A percentile compares a stretch with the other conserved stretches of the same genome.
phyloP scores from a whole-genome alignment of 2,113 vertebrate genomes.

The Craseonycteris thonglongyai region DNA sequence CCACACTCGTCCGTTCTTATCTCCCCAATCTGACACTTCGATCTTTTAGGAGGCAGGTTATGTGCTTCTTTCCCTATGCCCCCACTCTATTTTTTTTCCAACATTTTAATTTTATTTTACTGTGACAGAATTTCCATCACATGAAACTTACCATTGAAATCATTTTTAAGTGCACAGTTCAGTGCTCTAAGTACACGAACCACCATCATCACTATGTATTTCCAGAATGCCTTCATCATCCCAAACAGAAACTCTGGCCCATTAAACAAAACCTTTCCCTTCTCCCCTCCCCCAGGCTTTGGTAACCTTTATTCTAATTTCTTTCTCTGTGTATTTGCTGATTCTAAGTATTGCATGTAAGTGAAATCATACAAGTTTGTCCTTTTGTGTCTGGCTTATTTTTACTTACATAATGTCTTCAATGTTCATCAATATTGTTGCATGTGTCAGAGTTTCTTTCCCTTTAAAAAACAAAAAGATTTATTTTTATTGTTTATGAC shows the following conservation, averaged over 20 bases:
- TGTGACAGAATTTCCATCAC: not conserved
- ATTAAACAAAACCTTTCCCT: not conserved
- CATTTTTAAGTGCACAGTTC: not conserved
- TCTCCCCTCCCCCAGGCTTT: not conserved
- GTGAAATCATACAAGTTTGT: not conserved
- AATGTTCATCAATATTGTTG: not conserved
- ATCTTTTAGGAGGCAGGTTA: not conserved
- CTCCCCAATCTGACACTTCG: not conserved
- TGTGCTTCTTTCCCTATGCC: not conserved
- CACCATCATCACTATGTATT: not conserved
- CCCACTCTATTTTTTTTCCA: not conserved
- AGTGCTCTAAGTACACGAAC: not conserved
- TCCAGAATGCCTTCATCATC: not conserved
- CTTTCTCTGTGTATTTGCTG: not conserved
- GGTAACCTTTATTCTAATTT: not conserved
- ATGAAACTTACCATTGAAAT: not conserved
- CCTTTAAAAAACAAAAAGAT: too few species aligned
- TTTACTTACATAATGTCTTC: not conserved
- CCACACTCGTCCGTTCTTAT: not conserved
- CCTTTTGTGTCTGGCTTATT: not conserved
- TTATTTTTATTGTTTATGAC: too few species aligned
- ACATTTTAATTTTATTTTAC: slow-evolving; percentile 1
- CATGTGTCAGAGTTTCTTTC: not conserved
- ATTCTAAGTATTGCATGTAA: not conserved
- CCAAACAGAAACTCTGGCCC: not conserved